Conservation (phyloP, 2,888 invertebrate genomes). For the Branchipolynoe longqiensis region DNA sequence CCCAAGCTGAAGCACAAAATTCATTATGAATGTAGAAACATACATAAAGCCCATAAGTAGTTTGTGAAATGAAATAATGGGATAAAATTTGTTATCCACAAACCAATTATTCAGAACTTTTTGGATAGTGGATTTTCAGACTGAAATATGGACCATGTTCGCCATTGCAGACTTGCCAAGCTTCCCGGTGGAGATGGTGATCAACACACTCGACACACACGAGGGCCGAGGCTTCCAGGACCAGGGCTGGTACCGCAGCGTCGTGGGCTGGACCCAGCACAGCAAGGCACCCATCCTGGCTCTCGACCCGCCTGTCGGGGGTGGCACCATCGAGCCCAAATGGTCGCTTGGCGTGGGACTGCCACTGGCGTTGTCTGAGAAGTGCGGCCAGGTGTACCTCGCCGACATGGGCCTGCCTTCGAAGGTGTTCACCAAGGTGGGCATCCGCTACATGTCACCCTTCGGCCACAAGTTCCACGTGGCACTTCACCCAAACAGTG, state of each 20-base stretch:
- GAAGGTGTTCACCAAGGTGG: conserved; percentile 88
- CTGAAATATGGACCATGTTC: too few species aligned
- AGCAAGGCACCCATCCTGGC: conserved; percentile 88
- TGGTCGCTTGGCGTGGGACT: conserved; percentile 88
- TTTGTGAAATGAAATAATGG: too few species aligned
- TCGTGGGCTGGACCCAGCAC: conserved; percentile 87
- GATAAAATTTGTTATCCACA: too few species aligned
- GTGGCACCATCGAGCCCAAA: conserved; percentile 84
- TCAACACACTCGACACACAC: conserved; percentile 80
- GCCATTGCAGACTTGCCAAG: conserved; percentile 64
- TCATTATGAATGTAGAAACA: too few species aligned
- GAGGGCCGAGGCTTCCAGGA: conserved; percentile 65
- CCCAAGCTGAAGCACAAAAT: too few species aligned
- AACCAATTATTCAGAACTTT: too few species aligned
- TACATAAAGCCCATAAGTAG: too few species aligned
- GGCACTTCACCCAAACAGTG: conserved; percentile 81
- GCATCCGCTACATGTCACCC: conserved; percentile 91
- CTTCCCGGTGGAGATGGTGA: conserved; percentile 72
- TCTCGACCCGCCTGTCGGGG: conserved; percentile 88
- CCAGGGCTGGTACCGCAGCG: conserved; percentile 82
- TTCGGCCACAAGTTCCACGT: conserved; percentile 92
- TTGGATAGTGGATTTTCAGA: too few species aligned
- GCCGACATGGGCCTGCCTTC: conserved; percentile 92
- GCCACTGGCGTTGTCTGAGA: conserved; percentile 86
- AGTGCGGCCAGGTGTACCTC: conserved; percentile 87